Base-by-base conservation (phyloP, 2,888 invertebrate genomes). In the Drosophila greeni region DNA sequence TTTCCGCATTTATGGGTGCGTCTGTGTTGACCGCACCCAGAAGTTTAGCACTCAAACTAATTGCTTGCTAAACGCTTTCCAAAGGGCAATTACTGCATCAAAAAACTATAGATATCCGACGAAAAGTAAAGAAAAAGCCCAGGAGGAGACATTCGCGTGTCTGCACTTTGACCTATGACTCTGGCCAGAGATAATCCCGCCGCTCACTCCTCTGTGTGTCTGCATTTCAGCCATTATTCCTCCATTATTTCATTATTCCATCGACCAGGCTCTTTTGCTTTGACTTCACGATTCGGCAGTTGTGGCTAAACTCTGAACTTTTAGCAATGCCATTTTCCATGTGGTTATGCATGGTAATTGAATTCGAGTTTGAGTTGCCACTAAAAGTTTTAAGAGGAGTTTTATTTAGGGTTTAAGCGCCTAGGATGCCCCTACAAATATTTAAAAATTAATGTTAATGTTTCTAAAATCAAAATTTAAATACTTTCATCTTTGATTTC, bases 11-110 rank as follows among this genome's bases (percentile, higher is more conserved):
- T 54, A 61, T 58, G 70, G 66, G 58, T 55, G 71, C 52, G 62
- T 70, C 65, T 51, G 37, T 36, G 20, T 7, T 23, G 40, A 49
- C 69, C 80, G 56, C 80, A 76, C 80, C 80, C 71, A 29, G 14
- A 16, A 51, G 48, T 31, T 37, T 34, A 43, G 49, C 80, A 85
- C 84, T 81, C 75, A 73, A 74, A 74, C 68, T 84, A 84, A 84
- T 80, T 80, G 81, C 76, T 71, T 57, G 68, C 74, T 72, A 85
- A 84, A 82, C 72, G 69, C 70, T 80, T 72, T 49, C 51, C 45
- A 66, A 71, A 75, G 68, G 68, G 68, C 42, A 84, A 82, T 80
- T 80, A 74, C 69, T 71, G 74, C 72, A 76, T 80, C 76, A 69
- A 53, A 16, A 42, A 70, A 62, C 66, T 55, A 76, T 80, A 76